Conservation (phyloP, 2,113 vertebrate genomes). For the Pardalotus punctatus region DNA sequence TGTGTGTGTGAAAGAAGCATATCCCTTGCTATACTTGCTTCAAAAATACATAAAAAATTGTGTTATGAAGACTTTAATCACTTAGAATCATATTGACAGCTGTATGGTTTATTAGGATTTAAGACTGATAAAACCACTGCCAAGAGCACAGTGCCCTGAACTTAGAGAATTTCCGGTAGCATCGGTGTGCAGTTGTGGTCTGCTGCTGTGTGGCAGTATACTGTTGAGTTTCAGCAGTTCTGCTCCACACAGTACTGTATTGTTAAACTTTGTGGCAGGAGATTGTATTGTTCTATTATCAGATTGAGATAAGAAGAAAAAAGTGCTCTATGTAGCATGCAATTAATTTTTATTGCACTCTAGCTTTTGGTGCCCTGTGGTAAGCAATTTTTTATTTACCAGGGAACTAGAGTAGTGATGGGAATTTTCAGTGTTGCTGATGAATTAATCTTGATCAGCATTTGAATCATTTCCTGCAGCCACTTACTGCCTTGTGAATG, state of each 20-base stretch:
- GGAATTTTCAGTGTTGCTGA: neutral
- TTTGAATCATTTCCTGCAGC: constrained; percentile 18
- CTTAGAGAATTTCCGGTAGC: neutral
- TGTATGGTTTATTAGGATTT: neutral
- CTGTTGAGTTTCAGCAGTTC: neutral
- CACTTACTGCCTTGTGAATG: neutral
- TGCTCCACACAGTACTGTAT: neutral
- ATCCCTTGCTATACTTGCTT: neutral
- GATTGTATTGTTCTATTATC: neutral
- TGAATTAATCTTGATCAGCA: neutral
- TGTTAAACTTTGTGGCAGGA: neutral
- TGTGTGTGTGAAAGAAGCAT: neutral
- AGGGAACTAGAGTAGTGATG: neutral
- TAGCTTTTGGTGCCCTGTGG: neutral
- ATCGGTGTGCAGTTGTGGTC: neutral
- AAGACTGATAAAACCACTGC: neutral
- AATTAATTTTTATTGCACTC: neutral
- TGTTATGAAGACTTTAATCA: neutral
- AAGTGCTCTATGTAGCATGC: neutral
- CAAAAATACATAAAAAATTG: neutral
- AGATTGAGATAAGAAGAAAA: neutral
- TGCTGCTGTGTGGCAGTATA: neutral
- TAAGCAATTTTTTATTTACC: neutral
- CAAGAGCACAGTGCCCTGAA: neutral
- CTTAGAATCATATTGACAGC: neutral